These are phyloP conservation scores for Xestia ashworthii DNA, from an alignment of 2,888 invertebrate genomes.

Conservation along the genomic window DNA sequence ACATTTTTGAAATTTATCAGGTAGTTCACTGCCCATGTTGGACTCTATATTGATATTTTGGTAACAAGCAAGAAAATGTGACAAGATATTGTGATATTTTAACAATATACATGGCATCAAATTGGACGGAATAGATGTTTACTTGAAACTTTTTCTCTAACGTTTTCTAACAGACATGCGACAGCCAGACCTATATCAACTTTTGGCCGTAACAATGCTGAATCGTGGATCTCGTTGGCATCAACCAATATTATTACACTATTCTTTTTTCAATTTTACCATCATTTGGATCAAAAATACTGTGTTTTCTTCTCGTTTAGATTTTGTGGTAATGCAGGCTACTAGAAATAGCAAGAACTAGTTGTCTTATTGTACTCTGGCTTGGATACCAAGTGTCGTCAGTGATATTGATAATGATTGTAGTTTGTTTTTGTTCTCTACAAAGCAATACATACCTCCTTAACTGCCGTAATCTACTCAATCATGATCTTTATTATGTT, in stretches of 20 bases:
- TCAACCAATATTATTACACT: conserved; percentile 11
- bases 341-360: not conserved
- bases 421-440: not conserved
- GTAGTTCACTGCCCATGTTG: conserved; percentile 29
- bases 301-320: not conserved
- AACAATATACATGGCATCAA: conserved; percentile 8
- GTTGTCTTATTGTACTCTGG: not conserved
- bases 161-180: conserved; percentile 29
- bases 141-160: conserved; percentile 42
- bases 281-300: conserved; percentile 1
- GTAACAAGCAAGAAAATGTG: conserved; percentile 4
- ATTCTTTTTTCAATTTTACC: conserved; percentile 8
- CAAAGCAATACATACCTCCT: not conserved
- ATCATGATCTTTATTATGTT: not conserved
- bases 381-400: not conserved
- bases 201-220: conserved; percentile 38
- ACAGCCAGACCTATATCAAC: conserved; percentile 44
- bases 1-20: conserved; percentile 68
- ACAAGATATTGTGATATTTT: not conserved
- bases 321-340: not conserved
- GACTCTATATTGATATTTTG: conserved; percentile 36
- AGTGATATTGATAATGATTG: not conserved
- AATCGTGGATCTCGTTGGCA: conserved; percentile 45
- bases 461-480: too few relatives aligned
- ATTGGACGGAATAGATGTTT: conserved; percentile 23